These are phyloP conservation scores for Sprattus sprattus DNA, from an alignment of 2,113 vertebrate species.

Conservation along the genomic window DNA sequence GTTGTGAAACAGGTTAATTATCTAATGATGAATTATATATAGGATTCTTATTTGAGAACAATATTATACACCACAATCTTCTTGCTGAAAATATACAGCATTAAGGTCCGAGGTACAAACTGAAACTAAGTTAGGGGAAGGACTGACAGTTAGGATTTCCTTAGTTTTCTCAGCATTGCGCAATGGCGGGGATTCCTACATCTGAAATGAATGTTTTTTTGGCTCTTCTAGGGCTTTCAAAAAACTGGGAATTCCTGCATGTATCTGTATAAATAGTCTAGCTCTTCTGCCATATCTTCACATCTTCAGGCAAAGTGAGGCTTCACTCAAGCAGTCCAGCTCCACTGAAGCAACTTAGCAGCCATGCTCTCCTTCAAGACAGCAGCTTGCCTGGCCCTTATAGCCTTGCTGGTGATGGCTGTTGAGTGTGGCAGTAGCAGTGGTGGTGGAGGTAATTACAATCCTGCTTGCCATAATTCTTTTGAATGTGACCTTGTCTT, in stretches of 20 bases:
- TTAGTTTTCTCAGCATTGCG: too few species aligned
- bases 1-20: too few species aligned
- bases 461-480: background rate
- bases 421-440: background rate
- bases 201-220: constrained; percentile 80
- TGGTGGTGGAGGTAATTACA: background rate
- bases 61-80: too few species aligned
- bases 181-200: too few species aligned
- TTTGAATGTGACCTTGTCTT: background rate
- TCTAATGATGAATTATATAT: too few species aligned
- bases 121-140: too few species aligned
- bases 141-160: background rate
- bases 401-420: background rate
- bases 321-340: background rate
- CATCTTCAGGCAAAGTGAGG: background rate
- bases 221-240: background rate
- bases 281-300: background rate
- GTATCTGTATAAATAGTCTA: background rate
- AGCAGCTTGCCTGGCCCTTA: background rate
- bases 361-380: constrained; percentile 5
- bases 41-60: too few species aligned
- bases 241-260: background rate
- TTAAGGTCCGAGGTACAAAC: too few species aligned
- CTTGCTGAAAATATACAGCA: too few species aligned
- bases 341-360: background rate